Evolutionary conservation across 1,140 invertebrate genomes (phyloP), one percentile per base, ranked within the genome.

Genomic region (Drepana arcuata): DNA sequence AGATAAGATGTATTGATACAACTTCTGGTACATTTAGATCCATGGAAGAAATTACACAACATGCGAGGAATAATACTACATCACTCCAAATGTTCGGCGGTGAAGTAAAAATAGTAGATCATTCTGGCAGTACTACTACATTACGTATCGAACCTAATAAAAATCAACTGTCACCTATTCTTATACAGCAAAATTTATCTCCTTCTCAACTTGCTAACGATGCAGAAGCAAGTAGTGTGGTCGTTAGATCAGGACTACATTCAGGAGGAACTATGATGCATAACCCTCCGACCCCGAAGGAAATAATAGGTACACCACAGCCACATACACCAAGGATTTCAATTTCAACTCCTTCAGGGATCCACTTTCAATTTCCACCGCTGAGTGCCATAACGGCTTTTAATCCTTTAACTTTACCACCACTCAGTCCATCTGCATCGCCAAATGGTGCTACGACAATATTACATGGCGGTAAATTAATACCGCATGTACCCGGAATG

Each of bases 401-500:
- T 60, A 92, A 92, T 74, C 91, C 92, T 0, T 62, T 93, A 10
- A 88, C 86, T 7, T 59, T 87, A 45, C 85, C 86, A 4, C 84
- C 84, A 2, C 47, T 83, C 2, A 84, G 81, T 50, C 81, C 81
- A 12, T 66, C 69, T 12, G 49, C 68, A n/a, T 83, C 77, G 24
- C 79, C 84, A 13, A 75, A 66, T 49, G 81, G 75, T 11, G 66
- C 80, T 18, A 62, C 83, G 6, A 91, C 89, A 7, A 89, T 89
- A 48, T 61, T 88, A 15, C 88, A 89, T 37, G 85, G 87, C 14
- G 91, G 89, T n/a, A 92, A 92, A 64, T 71, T 90, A 5, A 91
- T 94, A 52, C 91, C 92, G 2, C 90, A 92, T 69, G 92, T 95
- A 2, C 93, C 93, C 1, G 93, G 93, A 7, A 95, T 95, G 68